Evolutionary conservation across 1,140 invertebrate genomes (phyloP).

Genomic region (Oncopeltus fasciatus): DNA sequence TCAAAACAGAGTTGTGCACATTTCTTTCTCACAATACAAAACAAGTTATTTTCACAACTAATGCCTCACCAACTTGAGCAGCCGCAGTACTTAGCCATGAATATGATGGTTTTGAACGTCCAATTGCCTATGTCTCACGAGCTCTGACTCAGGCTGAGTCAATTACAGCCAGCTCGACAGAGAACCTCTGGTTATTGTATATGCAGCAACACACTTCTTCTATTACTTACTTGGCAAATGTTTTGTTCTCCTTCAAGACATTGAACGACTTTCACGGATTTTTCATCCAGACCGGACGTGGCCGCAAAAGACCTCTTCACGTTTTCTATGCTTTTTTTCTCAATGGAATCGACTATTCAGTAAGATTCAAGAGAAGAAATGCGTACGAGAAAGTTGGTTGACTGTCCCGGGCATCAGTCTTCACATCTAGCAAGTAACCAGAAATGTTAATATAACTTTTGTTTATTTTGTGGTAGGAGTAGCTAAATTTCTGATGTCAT

Average conservation of each 20-base stretch:
- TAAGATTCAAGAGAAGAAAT: not conserved
- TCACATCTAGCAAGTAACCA: too few relatives aligned
- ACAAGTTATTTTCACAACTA: slow-evolving; percentile 31
- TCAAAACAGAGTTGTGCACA: slow-evolving; percentile 26
- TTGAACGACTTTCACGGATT: not conserved
- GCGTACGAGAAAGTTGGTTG: not conserved
- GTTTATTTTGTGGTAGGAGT: too few relatives aligned
- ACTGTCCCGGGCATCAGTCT: too few relatives aligned
- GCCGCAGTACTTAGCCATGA: slow-evolving; percentile 33
- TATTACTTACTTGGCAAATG: slow-evolving; percentile 28
- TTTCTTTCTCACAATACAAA: slow-evolving; percentile 29
- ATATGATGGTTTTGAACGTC: slow-evolving; percentile 27
- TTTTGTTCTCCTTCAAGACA: slow-evolving; percentile 28
- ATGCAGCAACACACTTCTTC: slow-evolving; percentile 28
- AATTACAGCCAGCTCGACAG: slow-evolving; percentile 32
- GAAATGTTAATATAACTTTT: too few relatives aligned
- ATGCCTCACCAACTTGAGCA: slow-evolving; percentile 35
- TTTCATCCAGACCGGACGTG: not conserved
- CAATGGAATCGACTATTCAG: not conserved
- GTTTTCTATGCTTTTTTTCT: too few relatives aligned
- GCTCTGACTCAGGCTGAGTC: slow-evolving; percentile 30
- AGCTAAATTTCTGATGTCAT: too few relatives aligned
- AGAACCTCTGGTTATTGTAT: slow-evolving; percentile 32
- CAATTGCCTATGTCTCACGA: slow-evolving; percentile 32
- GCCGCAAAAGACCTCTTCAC: not conserved